Evolutionary conservation across 2,888 invertebrate genomes (phyloP), one percentile per base, ranked within the genome.

Genomic region (Chloromyia formosa): DNA sequence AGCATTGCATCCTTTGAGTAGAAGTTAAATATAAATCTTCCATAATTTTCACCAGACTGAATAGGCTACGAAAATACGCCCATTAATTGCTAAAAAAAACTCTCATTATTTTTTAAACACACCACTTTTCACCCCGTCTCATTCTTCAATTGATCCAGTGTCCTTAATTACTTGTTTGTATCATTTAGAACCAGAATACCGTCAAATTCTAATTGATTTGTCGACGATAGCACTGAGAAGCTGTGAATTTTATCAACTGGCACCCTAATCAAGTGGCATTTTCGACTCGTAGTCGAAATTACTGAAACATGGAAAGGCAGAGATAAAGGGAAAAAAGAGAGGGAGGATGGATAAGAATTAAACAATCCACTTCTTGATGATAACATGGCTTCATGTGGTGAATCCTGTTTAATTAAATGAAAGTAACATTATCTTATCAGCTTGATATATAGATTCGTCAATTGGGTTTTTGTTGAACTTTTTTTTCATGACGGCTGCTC

Each of bases 381-480:
- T 40, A 71, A 62, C 42, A 73, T 16, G 64, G 61, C 27, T 75
- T 64, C 77, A 71, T 40, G 74, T 64, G 58, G 77, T 49, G 74
- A 71, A 61, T 66, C 49, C 64, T 27, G 72, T 73, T 77, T 77
- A 77, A 77, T 77, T 77, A 77, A 77, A 75, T 72, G 66, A 74
- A 74, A n/a, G 66, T 35, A 66, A 64, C 64, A 76, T 75, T 69
- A 73, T 75, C 73, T 74, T 66, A 73, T 75, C 75, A 40, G 16
- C 27, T 53, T 53, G n/a, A 53, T 16, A 53, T 12, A 53, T 53
- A 16, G 3, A 53, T 14, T 14, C 14, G 45, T 45, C 10, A 45
- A 45, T 45, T 9, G 45, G 45, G 14, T 45, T 45, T n/a, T n/a
- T n/a, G n/a, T n/a, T n/a, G n/a, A n/a, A n/a, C n/a, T n/a, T n/a